These are phyloP conservation scores for Drosophila serrata DNA, from an alignment of 1,140 invertebrate genomes.

Conservation along the genomic window DNA sequence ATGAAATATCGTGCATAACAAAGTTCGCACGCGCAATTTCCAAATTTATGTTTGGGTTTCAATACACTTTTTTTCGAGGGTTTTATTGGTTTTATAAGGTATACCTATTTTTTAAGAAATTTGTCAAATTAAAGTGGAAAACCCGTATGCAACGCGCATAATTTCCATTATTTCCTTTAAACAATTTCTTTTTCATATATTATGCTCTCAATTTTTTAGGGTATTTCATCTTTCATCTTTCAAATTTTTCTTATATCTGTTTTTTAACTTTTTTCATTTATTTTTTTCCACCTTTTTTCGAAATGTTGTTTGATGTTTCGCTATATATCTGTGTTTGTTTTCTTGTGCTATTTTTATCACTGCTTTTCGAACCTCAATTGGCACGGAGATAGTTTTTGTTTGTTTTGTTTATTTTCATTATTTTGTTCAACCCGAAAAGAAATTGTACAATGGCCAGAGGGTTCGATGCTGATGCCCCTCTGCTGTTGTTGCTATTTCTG, in stretches of 20 bases:
- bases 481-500: conserved; percentile 5
- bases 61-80: conserved; percentile 1
- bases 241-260: not conserved
- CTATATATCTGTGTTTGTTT: conserved; percentile 35
- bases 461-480: conserved; percentile 30
- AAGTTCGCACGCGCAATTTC: conserved; percentile 67
- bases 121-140: too few species aligned
- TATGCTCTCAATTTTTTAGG: not conserved
- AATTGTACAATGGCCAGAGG: conserved; percentile 47
- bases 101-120: not conserved
- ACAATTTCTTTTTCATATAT: too few species aligned
- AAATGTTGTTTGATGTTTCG: conserved; percentile 46
- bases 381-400: conserved; percentile 23
- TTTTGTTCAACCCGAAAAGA: conserved; percentile 1
- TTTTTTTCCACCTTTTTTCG: conserved; percentile 35
- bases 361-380: conserved; percentile 32
- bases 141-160: too few species aligned
- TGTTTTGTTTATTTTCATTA: not conserved
- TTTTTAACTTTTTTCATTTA: conserved; percentile 4
- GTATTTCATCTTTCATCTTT: conserved; percentile 1
- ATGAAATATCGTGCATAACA: conserved; percentile 68
- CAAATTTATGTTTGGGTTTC: conserved; percentile 37
- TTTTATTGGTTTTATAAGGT: not conserved
- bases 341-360: conserved; percentile 47
- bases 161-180: too few species aligned